These are phyloP conservation scores for Drusus annulatus DNA, from an alignment of 1,140 invertebrate species.

Conservation along the genomic window DNA sequence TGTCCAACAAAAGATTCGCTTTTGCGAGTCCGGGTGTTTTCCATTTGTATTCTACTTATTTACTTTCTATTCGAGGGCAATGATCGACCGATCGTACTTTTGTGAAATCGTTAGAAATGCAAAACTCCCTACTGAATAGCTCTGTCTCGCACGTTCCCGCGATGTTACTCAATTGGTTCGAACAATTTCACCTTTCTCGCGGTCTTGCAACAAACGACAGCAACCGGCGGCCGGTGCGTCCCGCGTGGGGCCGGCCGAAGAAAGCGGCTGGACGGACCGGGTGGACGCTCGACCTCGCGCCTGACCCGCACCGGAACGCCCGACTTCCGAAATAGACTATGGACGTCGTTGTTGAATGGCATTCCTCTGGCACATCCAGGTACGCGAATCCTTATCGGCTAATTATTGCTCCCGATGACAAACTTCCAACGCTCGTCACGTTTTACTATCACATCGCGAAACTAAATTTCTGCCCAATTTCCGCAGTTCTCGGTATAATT, in stretches of 20 bases:
- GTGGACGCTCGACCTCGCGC: neutral
- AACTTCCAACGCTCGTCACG: too few species aligned
- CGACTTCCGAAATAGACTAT: neutral
- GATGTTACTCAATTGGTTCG: neutral
- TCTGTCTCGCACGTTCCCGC: slow-evolving; percentile 7
- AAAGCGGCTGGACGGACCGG: too few species aligned
- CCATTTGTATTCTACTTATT: slow-evolving; percentile 14
- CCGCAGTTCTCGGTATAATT: slow-evolving; percentile 28
- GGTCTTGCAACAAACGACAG: neutral
- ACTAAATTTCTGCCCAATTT: slow-evolving; percentile 2
- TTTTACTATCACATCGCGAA: neutral
- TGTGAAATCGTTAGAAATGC: slow-evolving; percentile 49
- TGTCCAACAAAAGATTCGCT: neutral
- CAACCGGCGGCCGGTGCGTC: neutral
- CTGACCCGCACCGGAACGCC: neutral
- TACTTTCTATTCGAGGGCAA: slow-evolving; percentile 52
- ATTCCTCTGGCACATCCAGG: too few species aligned
- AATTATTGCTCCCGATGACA: too few species aligned
- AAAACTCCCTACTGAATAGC: slow-evolving; percentile 20
- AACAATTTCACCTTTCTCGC: slow-evolving; percentile 56
- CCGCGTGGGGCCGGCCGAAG: neutral
- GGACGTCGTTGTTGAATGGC: too few species aligned
- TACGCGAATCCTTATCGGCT: too few species aligned
- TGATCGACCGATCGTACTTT: slow-evolving; percentile 47
- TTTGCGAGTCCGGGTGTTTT: slow-evolving; percentile 10